Evolutionary conservation across 2,797 vertebrate species (phyloP).

Genomic region (Acanthornis magna): DNA sequence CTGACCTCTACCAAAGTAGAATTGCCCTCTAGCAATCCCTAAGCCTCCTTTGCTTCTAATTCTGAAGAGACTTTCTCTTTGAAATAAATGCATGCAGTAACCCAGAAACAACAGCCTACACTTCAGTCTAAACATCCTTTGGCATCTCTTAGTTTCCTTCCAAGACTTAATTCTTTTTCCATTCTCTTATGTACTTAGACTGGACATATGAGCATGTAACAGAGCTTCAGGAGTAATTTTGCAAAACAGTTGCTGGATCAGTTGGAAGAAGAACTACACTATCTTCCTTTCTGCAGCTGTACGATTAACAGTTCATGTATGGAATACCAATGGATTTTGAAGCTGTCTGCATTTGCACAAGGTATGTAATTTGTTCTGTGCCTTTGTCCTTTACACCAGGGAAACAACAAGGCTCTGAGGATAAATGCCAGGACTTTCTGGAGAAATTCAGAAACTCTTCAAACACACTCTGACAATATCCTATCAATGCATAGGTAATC

Average conservation of each 20-base stretch:
- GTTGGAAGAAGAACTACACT: background rate
- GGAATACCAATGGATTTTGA: background rate
- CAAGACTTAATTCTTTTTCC: background rate
- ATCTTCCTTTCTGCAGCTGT: background rate
- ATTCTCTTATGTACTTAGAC: background rate
- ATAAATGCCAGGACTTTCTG: background rate
- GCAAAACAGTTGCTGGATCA: background rate
- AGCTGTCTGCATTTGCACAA: background rate
- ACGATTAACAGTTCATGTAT: background rate
- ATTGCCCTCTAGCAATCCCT: background rate
- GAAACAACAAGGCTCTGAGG: background rate
- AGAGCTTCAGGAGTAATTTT: background rate
- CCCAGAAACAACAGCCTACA: background rate
- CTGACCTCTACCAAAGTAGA: background rate
- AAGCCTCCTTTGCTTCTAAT: background rate
- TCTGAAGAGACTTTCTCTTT: background rate
- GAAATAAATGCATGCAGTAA: background rate
- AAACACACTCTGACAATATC: background rate
- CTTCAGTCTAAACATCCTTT: background rate
- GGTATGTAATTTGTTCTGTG: background rate
- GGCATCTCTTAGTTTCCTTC: background rate
- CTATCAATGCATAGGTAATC: background rate
- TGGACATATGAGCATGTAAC: background rate
- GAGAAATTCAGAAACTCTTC: background rate
- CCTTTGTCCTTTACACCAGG: background rate